Base-by-base conservation (phyloP, 1,140 invertebrate genomes). In the Diorhabda carinulata region DNA sequence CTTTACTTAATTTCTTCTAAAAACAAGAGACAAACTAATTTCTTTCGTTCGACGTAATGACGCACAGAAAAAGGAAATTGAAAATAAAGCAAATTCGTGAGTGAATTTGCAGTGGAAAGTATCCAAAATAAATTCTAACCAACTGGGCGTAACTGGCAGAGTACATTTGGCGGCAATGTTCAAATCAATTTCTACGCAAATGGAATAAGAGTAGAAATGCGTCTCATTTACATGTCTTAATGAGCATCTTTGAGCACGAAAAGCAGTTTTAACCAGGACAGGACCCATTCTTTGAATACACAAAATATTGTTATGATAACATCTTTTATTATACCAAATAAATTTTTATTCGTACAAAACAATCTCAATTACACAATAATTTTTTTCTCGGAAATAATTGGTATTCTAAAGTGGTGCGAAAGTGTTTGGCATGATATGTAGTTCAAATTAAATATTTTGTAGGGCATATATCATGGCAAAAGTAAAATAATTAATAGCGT, bases 151-250 rank as follows among this genome's bases (percentile, higher is more conserved):
- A 60, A 60, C 25, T 60, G 58, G 8, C 5, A 60, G 42, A 8
- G 4, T 41, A 60, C 42, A 60, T n/a, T 60, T 60, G 25, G 58
- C 58, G 58, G 58, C 58, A 60, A 60, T 3, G 58, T 8, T 8
- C 58, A 40, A 41, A 60, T 60, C 58, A n/a, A 25, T 60, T 60
- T 8, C 8, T 25, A 25, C 40, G n/a, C 58, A 60, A 60, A 60
- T 60, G 58, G 42, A 60, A 10, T 60, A 60, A 42, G 58, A 60
- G 58, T 41, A 41, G 25, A 60, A 60, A 60, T 60, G 42, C 42
- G 25, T n/a, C 58, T 60, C 58, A 60, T 60, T 60, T 60, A 60
- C 58, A 60, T 60, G 58, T 60, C 58, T 60, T 60, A 60, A 60
- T 60, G 58, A 60, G 58, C 58, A 60, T 60, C 40, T 60, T 60